phyloP scores from a whole-genome alignment of 2,797 vertebrate genomes.

The Leptatherina wallacei region DNA sequence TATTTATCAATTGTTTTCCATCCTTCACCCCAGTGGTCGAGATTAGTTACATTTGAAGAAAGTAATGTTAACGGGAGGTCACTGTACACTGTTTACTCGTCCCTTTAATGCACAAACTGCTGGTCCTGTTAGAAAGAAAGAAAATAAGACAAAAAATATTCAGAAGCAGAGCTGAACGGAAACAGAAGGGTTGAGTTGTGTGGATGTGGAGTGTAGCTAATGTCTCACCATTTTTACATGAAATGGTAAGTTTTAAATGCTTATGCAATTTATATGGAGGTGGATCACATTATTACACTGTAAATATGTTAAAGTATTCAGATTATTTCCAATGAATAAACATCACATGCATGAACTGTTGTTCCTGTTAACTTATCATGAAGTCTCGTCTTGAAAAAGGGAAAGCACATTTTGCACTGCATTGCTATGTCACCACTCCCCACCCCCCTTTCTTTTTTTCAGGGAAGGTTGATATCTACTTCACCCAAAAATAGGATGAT shows the following conservation, averaged over 20 bases:
- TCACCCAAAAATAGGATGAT: slow-evolving; percentile 35
- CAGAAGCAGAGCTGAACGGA: neutral
- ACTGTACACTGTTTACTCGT: slow-evolving; percentile 3
- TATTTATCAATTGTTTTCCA: slow-evolving; percentile 33
- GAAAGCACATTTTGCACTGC: slow-evolving; percentile 63
- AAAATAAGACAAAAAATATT: slow-evolving; percentile 1
- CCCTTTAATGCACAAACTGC: slow-evolving; percentile 15
- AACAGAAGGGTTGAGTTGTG: slow-evolving; percentile 20
- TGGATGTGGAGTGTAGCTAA: slow-evolving; percentile 25
- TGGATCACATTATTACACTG: slow-evolving; percentile 18
- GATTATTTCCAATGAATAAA: slow-evolving; percentile 26
- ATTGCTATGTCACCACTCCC: slow-evolving; percentile 28
- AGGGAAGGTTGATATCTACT: slow-evolving; percentile 42
- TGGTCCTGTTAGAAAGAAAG: slow-evolving; percentile 1
- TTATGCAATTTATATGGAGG: slow-evolving; percentile 35
- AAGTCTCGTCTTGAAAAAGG: slow-evolving; percentile 51
- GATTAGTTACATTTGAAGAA: neutral
- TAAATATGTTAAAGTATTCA: slow-evolving; percentile 30
- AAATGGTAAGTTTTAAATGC: slow-evolving; percentile 24
- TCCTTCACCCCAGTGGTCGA: neutral
- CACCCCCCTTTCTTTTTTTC: slow-evolving; percentile 26
- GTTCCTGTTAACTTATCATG: slow-evolving; percentile 49
- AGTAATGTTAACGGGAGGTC: slow-evolving; percentile 1
- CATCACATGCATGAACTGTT: slow-evolving; percentile 39
- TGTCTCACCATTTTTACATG: slow-evolving; percentile 33